Conservation (phyloP, 2,888 invertebrate genomes). For the Rhamnusium bicolor region DNA sequence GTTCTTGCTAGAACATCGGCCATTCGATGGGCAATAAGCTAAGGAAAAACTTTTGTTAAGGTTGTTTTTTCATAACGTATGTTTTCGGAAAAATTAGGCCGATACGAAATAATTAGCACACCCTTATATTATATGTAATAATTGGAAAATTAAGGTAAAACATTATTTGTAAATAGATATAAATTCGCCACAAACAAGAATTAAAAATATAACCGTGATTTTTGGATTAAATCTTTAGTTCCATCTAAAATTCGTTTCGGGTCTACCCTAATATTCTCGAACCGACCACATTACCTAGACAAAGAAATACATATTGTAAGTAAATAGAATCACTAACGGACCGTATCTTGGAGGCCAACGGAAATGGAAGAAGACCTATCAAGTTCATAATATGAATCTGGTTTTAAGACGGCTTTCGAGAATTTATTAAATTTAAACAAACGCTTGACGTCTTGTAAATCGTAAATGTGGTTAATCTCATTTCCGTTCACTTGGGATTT, state of each 20-base stretch:
- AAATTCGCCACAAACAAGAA: neutral
- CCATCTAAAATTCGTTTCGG: slow-evolving; percentile 10
- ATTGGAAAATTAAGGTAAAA: no score
- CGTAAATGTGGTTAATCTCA: slow-evolving; percentile 33
- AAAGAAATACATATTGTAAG: slow-evolving; percentile 7
- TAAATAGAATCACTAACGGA: slow-evolving; percentile 30
- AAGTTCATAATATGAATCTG: slow-evolving; percentile 38
- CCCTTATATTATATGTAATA: no score
- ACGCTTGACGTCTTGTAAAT: slow-evolving; percentile 28
- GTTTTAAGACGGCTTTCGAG: slow-evolving; percentile 10
- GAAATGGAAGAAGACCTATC: slow-evolving; percentile 40
- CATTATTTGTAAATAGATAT: neutral
- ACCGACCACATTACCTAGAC: slow-evolving; percentile 5
- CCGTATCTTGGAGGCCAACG: slow-evolving; percentile 42
- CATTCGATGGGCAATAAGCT: no score
- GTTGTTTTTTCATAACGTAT: no score
- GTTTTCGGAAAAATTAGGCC: no score
- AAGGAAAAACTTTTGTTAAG: no score
- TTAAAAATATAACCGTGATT: neutral
- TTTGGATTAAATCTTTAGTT: neutral
- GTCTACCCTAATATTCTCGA: neutral
- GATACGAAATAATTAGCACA: no score
- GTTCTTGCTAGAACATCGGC: no score
- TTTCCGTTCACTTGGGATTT: slow-evolving; percentile 20
- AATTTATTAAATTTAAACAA: slow-evolving; percentile 32